phyloP scores from a whole-genome alignment of 2,888 invertebrate genomes.

The Nemurella pictetii region DNA sequence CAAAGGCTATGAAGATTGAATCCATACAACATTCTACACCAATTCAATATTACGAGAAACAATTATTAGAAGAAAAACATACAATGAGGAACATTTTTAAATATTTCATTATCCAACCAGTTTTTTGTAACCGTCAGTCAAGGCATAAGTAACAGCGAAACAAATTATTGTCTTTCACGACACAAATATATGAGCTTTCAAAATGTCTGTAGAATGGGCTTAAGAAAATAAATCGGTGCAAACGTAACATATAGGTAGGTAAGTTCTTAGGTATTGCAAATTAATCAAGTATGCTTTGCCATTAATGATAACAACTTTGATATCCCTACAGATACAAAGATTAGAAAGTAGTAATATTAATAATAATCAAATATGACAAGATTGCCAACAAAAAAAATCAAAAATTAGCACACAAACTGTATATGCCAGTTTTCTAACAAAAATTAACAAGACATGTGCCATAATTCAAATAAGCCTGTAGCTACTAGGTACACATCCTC shows the following conservation, averaged over 20 bases:
- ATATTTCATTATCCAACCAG: constrained; percentile 19
- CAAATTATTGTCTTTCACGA: constrained; percentile 35
- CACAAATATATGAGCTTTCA: constrained; percentile 7
- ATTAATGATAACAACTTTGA: constrained; percentile 25
- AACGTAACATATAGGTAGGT: background rate
- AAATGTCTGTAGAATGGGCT: background rate
- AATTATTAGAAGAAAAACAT: constrained; percentile 24
- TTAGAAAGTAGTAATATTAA: background rate
- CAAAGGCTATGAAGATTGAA: background rate
- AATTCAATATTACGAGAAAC: background rate
- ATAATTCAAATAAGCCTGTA: constrained; percentile 22
- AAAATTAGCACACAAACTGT: constrained; percentile 33
- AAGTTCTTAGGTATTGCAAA: constrained; percentile 1
- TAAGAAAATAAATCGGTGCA: background rate
- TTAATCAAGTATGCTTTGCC: background rate
- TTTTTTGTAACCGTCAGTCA: constrained; percentile 31
- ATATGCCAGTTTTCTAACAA: constrained; percentile 33
- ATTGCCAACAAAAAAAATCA: constrained; percentile 33
- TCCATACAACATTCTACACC: background rate
- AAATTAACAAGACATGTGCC: constrained; percentile 30
- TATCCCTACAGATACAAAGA: constrained; percentile 10
- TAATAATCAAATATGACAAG: background rate
- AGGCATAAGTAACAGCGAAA: constrained; percentile 27
- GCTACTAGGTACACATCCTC: background rate
- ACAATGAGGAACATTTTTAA: constrained; percentile 22